Base-by-base conservation (phyloP, 2,888 invertebrate genomes). In the Plutella xylostella region DNA sequence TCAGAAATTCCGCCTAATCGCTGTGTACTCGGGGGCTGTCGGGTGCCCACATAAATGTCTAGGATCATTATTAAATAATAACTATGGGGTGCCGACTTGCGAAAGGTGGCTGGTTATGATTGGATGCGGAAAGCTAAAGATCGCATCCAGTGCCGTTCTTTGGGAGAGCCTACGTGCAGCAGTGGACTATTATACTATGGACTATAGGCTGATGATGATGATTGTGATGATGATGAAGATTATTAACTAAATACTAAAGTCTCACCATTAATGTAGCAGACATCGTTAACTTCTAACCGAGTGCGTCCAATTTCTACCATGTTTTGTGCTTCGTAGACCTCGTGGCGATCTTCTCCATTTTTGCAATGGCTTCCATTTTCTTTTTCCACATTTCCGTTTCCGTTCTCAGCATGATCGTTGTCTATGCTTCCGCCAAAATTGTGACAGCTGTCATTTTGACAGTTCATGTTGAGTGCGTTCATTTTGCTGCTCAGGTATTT, bases 261-360 rank as follows among this genome's bases (percentile, higher is more conserved):
- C 28, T 40, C 25, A 97, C 97, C 97, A 77, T 96, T 97, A 35
- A 99, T 99, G 71, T 99, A 99, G 61, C 94, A 92, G 21, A 97
- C 95, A 48, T 90, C 91, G 61, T 98, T 91, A 0, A 88, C 63
- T 22, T 88, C 80, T 53, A 95, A 78, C n/a, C 78, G 76, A 2
- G 85, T 88, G 50, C 90, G 85, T 0, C 88, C 88, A 12, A 87
- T 88, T 63, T 92, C 89, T 30, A 84, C 73, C 80, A 97, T 87
- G 49, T 85, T 84, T 28, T 74, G 70, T 0, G 69, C 65, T 19
- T 79, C 68, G 20, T 73, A 77, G 28, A 74, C 65, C 1, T 60
- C 61, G 4, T 63, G 65, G 1, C 51, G 57, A 28, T 55, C 53
- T 47, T 5, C 49, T 30, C 50, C 51, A 18, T 40, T 37, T 0